These are phyloP conservation scores for Anthopleura xanthogrammica DNA, from an alignment of 92 coral and sea anemone genomes.

Conservation along the genomic window DNA sequence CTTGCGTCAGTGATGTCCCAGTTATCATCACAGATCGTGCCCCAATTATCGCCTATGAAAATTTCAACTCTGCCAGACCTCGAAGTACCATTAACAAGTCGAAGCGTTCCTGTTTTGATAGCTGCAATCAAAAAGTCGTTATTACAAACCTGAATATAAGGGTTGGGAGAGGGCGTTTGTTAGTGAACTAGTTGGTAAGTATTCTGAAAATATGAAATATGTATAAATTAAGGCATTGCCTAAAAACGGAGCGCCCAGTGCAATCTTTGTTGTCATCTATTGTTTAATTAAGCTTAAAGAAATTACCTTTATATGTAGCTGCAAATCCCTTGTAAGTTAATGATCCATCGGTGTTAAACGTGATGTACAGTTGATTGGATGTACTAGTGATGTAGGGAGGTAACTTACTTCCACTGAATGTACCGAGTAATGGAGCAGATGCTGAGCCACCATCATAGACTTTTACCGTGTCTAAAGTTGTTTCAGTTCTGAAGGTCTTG, in stretches of 20 bases:
- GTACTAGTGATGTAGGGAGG: slow-evolving; percentile 32
- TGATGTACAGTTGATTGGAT: slow-evolving; percentile 8
- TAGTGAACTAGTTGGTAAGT: no score
- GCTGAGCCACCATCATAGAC: slow-evolving; percentile 35
- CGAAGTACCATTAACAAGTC: slow-evolving; percentile 8
- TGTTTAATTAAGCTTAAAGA: no score
- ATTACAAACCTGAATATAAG: no score
- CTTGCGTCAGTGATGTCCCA: slow-evolving; percentile 36
- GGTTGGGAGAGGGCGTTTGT: no score
- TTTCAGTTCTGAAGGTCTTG: slow-evolving; percentile 18
- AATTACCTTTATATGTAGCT: slow-evolving; percentile 19
- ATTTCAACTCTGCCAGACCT: slow-evolving; percentile 34
- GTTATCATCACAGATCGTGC: slow-evolving; percentile 33
- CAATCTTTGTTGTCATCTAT: no score
- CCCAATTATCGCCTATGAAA: slow-evolving; percentile 19
- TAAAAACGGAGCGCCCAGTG: no score
- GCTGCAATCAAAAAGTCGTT: background rate
- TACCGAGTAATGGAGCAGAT: slow-evolving; percentile 3
- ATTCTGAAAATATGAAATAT: no score
- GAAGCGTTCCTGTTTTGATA: slow-evolving; percentile 11
- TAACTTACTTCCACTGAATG: slow-evolving; percentile 17
- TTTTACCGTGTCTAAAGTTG: background rate
- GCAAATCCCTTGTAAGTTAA: background rate
- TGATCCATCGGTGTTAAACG: slow-evolving; percentile 23
- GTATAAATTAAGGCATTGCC: no score